Percentiles rank a stretch among this genome's conserved stretches.
These are phyloP conservation scores for Stegastes partitus DNA, from an alignment of 2,113 vertebrate species.

Conservation along the genomic window DNA sequence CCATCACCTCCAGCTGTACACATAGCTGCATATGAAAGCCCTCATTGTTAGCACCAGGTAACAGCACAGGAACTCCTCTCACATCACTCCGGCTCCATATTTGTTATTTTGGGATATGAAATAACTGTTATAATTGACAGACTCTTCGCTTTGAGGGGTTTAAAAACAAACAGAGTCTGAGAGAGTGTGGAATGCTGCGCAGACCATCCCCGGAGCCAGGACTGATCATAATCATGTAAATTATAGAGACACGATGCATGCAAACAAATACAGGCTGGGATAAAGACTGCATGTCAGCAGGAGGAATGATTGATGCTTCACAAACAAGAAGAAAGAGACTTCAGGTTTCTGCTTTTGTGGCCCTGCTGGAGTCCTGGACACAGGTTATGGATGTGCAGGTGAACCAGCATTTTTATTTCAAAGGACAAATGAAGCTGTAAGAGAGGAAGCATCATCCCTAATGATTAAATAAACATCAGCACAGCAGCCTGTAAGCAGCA, in stretches of 20 bases:
- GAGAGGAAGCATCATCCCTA: background rate
- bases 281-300: constrained; percentile 6
- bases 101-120: constrained; percentile 38
- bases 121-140: constrained; percentile 20
- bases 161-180: constrained; percentile 26
- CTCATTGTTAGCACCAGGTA: constrained; percentile 22
- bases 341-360: constrained; percentile 10
- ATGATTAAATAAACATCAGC: background rate
- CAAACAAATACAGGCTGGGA: background rate
- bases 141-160: constrained; percentile 13
- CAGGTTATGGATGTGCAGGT: constrained; percentile 42
- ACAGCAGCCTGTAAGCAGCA: background rate
- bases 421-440: constrained; percentile 8
- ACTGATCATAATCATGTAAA: constrained; percentile 42
- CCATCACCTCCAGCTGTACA: constrained; percentile 47
- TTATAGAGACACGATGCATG: constrained; percentile 11
- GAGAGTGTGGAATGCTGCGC: constrained; percentile 33
- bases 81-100: constrained; percentile 7
- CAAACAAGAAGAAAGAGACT: constrained; percentile 1
- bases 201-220: constrained; percentile 17
- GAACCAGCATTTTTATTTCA: constrained; percentile 24
- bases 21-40: constrained; percentile 37
- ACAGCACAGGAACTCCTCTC: constrained; percentile 5
- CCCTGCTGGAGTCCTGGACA: constrained; percentile 18
- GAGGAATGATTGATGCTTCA: constrained; percentile 3